Percentiles rank a stretch among this genome's conserved stretches.
Conservation (phyloP, 2,888 invertebrate species). For the Leptinotarsa haldemani region DNA sequence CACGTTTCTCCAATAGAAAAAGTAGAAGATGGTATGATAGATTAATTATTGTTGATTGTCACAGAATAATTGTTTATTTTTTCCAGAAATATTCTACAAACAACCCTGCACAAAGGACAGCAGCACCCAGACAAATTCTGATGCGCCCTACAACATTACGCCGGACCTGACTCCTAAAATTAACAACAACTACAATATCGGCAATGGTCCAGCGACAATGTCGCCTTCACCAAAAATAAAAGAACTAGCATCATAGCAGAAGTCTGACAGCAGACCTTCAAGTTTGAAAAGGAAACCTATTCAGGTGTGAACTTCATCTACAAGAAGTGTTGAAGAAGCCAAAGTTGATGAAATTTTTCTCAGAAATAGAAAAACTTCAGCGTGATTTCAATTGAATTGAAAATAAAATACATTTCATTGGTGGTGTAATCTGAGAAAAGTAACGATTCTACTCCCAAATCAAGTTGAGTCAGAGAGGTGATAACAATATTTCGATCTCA, state of each 20-base stretch:
- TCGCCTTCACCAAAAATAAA: constrained; percentile 58
- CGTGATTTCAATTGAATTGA: neutral
- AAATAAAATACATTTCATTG: neutral
- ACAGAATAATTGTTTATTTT: neutral
- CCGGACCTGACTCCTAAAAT: constrained; percentile 59
- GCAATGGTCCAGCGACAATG: constrained; percentile 60
- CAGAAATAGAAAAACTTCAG: neutral
- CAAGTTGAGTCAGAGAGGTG: too few species aligned
- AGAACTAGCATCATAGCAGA: constrained; percentile 63
- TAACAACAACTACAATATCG: constrained; percentile 63
- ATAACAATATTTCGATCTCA: too few species aligned
- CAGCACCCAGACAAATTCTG: constrained; percentile 61
- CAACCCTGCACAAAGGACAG: constrained; percentile 60
- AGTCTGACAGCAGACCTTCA: constrained; percentile 55
- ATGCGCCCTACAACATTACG: constrained; percentile 50
- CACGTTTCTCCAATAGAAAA: constrained; percentile 69
- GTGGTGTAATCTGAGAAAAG: too few species aligned
- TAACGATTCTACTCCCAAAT: too few species aligned
- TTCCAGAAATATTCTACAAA: constrained; percentile 45
- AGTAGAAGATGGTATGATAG: constrained; percentile 46
- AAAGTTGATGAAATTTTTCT: neutral
- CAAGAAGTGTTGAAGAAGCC: neutral
- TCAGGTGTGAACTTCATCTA: constrained; percentile 58
- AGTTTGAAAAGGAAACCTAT: constrained; percentile 63
- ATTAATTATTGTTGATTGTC: neutral